Base-by-base conservation (phyloP, 2,797 vertebrate genomes). In the Emys orbicularis region DNA sequence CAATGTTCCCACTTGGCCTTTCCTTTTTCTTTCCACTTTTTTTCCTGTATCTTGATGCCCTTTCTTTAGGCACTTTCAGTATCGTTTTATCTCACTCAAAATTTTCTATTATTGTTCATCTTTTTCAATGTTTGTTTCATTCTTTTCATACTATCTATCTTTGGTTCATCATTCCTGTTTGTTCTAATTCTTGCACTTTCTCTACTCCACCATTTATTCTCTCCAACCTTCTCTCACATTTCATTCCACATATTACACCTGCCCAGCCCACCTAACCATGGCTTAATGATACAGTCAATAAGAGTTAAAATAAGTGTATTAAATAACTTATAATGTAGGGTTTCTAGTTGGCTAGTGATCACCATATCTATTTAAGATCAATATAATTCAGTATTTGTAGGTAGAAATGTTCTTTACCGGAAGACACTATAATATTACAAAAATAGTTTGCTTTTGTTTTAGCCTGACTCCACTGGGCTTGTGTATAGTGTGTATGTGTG, bases 1-100 rank as follows among this genome's bases (percentile, higher is more conserved):
- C 57, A 77, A 50, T 85, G 8, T 79, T 94, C 92, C 44, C 61
- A 37, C 12, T 84, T 94, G 37, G 92, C 65, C 12, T 85, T 87
- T 77, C 4, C 7, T 84, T 94, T 34, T 93, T 68, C 15, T 86
- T 87, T 77, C 3, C 21, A 11, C 2, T 93, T 54, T 82, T 2
- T 23, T 82, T 92, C 15, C 15, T 83, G n/a, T 52, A 5, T 31
- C 29, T 89, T 79, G 23, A 34, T 74, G 27, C n/a, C 34, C 86
- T 23, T 61, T 86, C 80, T 12, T 23, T 23, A 23, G 54, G 37
- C 12, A 84, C 82, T 89, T 90, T 81, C 3, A 18, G 3, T 79
- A 6, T 59, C 2, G 44, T 59, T 84, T 37, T 77, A 56, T 52
- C 0, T 56, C 86, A 21, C 31, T 80, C 12, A 92, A 3, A 10